phyloP scores from a whole-genome alignment of 2,888 invertebrate species.

The Oxycera nigricornis region DNA sequence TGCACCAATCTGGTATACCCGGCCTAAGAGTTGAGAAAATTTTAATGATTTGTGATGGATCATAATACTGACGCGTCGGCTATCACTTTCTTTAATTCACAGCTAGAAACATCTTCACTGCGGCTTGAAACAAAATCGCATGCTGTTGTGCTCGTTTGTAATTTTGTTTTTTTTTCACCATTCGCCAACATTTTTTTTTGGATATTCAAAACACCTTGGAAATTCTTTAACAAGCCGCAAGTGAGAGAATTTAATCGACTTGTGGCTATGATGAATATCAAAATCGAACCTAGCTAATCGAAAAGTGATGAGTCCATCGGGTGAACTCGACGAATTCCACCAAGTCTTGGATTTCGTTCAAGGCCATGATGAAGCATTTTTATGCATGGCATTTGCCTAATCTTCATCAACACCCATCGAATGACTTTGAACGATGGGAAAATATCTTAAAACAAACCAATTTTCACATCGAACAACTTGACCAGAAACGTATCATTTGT shows the following conservation, averaged over 20 bases:
- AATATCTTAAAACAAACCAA: neutral
- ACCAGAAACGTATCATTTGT: neutral
- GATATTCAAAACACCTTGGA: neutral
- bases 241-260: neutral
- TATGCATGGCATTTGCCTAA: neutral
- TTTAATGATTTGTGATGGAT: neutral
- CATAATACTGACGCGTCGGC: neutral
- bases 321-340: neutral
- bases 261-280: neutral
- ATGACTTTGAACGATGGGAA: neutral
- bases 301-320: neutral
- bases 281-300: neutral
- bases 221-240: neutral
- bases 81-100: slow-evolving; percentile 5
- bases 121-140: neutral
- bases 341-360: neutral
- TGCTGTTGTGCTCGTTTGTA: neutral
- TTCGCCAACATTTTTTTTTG: neutral
- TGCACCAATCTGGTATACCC: neutral
- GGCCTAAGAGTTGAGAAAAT: neutral
- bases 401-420: neutral
- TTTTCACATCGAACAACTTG: slow-evolving; percentile 28
- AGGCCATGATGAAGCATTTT: slow-evolving; percentile 4
- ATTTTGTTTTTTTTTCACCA: no score
- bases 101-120: neutral